Evolutionary conservation across 2,113 vertebrate species (phyloP).

Genomic region (Lagenorhynchus albirostris): DNA sequence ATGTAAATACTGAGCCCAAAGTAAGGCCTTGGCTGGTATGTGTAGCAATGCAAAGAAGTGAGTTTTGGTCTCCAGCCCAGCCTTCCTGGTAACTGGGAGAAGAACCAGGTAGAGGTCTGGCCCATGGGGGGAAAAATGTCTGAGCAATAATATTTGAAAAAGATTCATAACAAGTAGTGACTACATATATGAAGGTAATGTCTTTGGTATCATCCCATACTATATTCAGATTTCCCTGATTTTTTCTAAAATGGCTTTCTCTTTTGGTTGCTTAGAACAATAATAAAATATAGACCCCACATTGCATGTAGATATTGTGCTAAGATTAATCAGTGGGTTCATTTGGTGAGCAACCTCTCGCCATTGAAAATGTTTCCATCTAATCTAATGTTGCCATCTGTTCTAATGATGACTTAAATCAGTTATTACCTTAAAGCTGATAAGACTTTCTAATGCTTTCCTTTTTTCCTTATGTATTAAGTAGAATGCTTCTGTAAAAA

Average conservation of each 20-base stretch:
- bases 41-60: neutral
- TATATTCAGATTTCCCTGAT: neutral
- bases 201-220: neutral
- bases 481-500: neutral
- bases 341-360: neutral
- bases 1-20: neutral
- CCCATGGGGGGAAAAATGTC: neutral
- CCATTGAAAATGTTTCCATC: neutral
- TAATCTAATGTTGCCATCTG: neutral
- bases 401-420: neutral
- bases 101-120: neutral
- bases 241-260: neutral
- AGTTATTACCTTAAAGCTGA: neutral
- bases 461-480: neutral
- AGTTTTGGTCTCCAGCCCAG: neutral
- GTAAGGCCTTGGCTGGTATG: neutral
- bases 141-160: neutral
- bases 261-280: neutral
- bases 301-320: neutral
- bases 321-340: neutral
- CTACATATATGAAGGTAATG: neutral
- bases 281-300: neutral
- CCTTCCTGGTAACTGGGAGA: neutral
- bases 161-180: neutral
- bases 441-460: neutral